A percentile compares a stretch with the other conserved stretches of the same genome.
phyloP scores from a whole-genome alignment of 2,888 invertebrate genomes.

The Cryptus viduatorius region DNA sequence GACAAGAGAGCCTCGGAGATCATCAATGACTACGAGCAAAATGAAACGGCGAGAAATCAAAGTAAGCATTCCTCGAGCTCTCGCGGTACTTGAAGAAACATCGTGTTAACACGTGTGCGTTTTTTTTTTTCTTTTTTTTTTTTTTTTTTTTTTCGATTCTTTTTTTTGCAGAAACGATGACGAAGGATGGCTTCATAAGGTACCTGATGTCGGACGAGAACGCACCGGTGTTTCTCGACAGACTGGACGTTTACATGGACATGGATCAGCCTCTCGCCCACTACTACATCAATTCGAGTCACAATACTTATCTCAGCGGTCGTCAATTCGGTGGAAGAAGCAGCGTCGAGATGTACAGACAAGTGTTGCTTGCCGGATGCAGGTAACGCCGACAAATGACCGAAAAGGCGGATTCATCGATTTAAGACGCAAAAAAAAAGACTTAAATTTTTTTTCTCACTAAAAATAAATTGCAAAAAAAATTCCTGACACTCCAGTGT shows the following conservation, averaged over 20 bases:
- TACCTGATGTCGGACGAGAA: slow-evolving; percentile 99
- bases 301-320: slow-evolving; percentile 97
- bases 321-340: slow-evolving; percentile 99
- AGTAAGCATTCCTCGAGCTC: slow-evolving; percentile 85
- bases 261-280: slow-evolving; percentile 99
- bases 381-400: slow-evolving; percentile 87
- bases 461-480: no score
- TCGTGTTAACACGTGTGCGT: no score
- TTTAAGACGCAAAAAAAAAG: neutral
- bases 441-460: no score
- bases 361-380: slow-evolving; percentile 98
- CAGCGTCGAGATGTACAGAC: slow-evolving; percentile 99
- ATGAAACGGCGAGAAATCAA: slow-evolving; percentile 90
- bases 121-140: no score
- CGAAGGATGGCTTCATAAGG: slow-evolving; percentile 98
- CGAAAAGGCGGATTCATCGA: neutral
- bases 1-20: slow-evolving; percentile 97
- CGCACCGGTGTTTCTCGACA: slow-evolving; percentile 99
- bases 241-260: slow-evolving; percentile 98
- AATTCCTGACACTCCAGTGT: no score
- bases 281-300: slow-evolving; percentile 99
- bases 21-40: slow-evolving; percentile 96
- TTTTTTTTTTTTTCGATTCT: no score
- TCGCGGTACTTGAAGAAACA: no score
- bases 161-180: slow-evolving; percentile 89